Percentiles rank a stretch among this genome's conserved stretches.
These are phyloP conservation scores for Rana temporaria DNA, from an alignment of 2,113 vertebrate genomes.

Conservation along the genomic window DNA sequence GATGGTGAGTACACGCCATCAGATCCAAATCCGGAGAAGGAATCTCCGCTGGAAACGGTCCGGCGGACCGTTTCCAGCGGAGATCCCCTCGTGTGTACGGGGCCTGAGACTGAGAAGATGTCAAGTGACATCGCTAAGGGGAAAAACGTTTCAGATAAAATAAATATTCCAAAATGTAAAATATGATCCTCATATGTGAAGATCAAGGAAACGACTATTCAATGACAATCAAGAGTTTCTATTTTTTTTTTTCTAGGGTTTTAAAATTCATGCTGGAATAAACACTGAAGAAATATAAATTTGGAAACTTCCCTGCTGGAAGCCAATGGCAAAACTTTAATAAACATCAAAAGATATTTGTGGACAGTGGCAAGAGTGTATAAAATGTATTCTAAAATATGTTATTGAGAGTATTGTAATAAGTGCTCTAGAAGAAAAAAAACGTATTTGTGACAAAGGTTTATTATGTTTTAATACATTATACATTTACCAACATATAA, in stretches of 20 bases:
- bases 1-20: too few species aligned
- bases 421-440: neutral
- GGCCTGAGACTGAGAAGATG: too few species aligned
- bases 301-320: neutral
- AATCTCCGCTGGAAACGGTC: too few species aligned
- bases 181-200: conserved; percentile 54
- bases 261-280: conserved; percentile 1
- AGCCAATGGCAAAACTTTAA: neutral
- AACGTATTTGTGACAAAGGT: too few species aligned
- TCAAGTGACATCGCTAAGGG: too few species aligned
- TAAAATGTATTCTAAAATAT: neutral
- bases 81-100: too few species aligned
- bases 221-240: conserved; percentile 14
- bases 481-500: too few species aligned
- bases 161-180: conserved; percentile 63
- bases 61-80: too few species aligned
- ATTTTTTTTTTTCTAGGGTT: neutral
- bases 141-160: too few species aligned
- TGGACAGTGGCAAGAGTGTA: neutral
- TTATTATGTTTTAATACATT: too few species aligned
- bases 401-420: neutral
- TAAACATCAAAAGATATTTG: neutral
- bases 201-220: conserved; percentile 52
- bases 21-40: too few species aligned
- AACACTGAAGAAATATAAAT: neutral